Evolutionary conservation across 2,888 invertebrate genomes (phyloP).

Genomic region (Rapana venosa): DNA sequence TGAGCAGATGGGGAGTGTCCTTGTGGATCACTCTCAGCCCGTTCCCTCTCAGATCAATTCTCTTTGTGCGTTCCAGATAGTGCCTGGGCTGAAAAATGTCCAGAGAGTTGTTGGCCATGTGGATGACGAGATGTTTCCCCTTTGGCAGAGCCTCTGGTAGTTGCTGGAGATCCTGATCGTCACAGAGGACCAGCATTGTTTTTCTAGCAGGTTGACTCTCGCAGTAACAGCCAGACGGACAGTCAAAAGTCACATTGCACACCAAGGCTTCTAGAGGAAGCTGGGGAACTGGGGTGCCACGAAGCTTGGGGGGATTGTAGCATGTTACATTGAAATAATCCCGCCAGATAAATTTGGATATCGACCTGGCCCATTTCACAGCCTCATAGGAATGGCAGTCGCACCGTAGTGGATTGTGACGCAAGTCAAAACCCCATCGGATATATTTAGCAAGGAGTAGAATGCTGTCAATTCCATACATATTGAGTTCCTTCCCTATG

Average conservation of each 20-base stretch:
- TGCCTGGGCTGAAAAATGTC: neutral
- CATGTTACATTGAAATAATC: conserved; percentile 32
- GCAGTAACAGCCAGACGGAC: conserved; percentile 30
- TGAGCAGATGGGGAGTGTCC: conserved; percentile 12
- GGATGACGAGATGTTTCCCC: neutral
- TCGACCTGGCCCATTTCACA: neutral
- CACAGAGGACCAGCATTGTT: conserved; percentile 4
- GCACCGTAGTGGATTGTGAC: conserved; percentile 31
- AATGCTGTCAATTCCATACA: conserved; percentile 14
- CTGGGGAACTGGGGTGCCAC: neutral
- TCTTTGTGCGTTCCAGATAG: conserved; percentile 11
- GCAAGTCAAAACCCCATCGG: conserved; percentile 30
- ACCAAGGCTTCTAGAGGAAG: conserved; percentile 26
- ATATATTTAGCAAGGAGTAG: neutral
- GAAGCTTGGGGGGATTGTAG: conserved; percentile 17
- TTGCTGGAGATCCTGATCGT: neutral
- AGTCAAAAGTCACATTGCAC: conserved; percentile 12
- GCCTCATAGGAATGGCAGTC: conserved; percentile 19
- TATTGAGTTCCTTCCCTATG: neutral
- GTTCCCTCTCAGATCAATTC: neutral
- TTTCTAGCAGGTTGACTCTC: neutral
- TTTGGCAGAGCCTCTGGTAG: conserved; percentile 24
- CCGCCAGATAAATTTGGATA: neutral
- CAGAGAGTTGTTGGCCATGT: conserved; percentile 23
- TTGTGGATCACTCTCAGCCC: neutral